Evolutionary conservation across 2,113 vertebrate species (phyloP), one percentile per base, ranked within the genome.

Genomic region (Cryptotis parvus): DNA sequence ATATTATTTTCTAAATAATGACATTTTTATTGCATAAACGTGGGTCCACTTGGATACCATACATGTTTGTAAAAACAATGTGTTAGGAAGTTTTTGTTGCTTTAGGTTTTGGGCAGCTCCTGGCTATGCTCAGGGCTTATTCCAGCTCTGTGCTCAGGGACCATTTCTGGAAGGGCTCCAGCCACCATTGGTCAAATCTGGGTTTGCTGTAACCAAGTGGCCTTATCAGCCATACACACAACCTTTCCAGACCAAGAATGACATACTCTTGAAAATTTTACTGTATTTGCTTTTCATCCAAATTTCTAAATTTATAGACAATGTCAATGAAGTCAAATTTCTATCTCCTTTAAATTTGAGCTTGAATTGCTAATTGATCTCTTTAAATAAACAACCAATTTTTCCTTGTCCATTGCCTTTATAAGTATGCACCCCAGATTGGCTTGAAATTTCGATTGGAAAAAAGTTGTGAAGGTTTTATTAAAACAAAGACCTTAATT

Each of bases 401-500:
- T 66, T 27, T 94, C 35, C 26, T 80, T 91, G 35, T 73, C 55
- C 69, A n/a, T 20, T 80, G 65, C 73, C 52, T 22, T 95, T 97
- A 74, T 82, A 90, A 80, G 77, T 68, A 26, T 77, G 29, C 85
- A 52, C 4, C 1, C 41, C 43, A 87, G 93, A 39, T 16, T 94
- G 75, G 90, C 89, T 72, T 33, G 80, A 70, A 80, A 83, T 84
- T 73, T 89, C 77, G 31, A 9, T 10, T 86, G 33, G 92, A 18
- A 68, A 14, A 92, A 66, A 92, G 10, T 8, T 85, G 49, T 87
- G 37, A 94, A 79, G 27, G 18, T 95, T 87, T 95, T 96, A 78
- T 93, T 80, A 96, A 96, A 95, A 95, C 49, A 84, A 29, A 75
- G 66, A 15, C 49, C 65, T 83, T 82, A 73, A 89, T 95, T 96